A percentile compares a stretch with the other conserved stretches of the same genome.
Conservation (phyloP, 1,140 invertebrate species). For the Drosophila orosa region DNA sequence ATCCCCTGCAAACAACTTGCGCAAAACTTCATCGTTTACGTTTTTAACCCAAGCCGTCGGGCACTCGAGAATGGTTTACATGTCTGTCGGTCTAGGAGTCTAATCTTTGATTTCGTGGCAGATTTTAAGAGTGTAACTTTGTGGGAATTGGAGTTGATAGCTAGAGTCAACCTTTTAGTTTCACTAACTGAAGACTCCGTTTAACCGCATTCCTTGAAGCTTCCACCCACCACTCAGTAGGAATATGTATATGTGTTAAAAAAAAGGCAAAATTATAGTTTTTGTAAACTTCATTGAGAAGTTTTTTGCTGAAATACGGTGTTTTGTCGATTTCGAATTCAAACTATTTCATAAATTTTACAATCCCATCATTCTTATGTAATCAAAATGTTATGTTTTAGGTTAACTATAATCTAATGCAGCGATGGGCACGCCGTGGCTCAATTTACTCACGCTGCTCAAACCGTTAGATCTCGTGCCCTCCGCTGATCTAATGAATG, state of each 20-base stretch:
- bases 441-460: too few species aligned
- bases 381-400: too few species aligned
- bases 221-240: neutral
- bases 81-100: conserved; percentile 30
- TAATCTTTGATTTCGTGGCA: conserved; percentile 71
- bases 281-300: too few species aligned
- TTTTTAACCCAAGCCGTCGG: neutral
- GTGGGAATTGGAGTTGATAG: neutral
- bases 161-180: neutral
- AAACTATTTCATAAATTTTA: neutral
- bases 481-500: too few species aligned
- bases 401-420: too few species aligned
- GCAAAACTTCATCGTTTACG: conserved; percentile 41
- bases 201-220: neutral
- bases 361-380: neutral
- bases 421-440: too few species aligned
- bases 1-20: conserved; percentile 33
- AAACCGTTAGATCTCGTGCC: too few species aligned
- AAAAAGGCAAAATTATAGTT: neutral
- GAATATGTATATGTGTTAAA: neutral
- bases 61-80: conserved; percentile 38
- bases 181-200: neutral
- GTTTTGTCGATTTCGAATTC: neutral
- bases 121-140: conserved; percentile 70
- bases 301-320: neutral